Conservation (phyloP, 1,140 invertebrate genomes). For the Dufourea novaeangliae region DNA sequence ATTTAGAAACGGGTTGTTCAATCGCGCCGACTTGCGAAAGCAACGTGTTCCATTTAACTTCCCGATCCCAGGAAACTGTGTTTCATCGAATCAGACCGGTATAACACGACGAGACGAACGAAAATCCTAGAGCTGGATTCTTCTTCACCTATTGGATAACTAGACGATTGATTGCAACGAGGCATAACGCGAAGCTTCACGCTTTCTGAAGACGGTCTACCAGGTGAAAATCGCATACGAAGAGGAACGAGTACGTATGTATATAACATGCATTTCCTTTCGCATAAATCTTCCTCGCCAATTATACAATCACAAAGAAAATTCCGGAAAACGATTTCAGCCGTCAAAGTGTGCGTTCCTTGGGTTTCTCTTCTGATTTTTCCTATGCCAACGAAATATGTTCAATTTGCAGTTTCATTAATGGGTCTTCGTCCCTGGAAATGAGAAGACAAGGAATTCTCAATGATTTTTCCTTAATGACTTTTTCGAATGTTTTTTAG, state of each 20-base stretch:
- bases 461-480: no score
- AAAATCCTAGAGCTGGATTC: conserved; percentile 14
- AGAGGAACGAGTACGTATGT: conserved; percentile 53
- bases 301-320: neutral
- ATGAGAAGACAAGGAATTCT: no score
- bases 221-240: conserved; percentile 57
- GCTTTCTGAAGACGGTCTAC: conserved; percentile 64
- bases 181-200: conserved; percentile 55
- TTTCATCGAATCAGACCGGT: no score
- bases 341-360: no score
- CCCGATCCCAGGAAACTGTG: no score
- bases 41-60: no score
- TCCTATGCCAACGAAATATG: no score
- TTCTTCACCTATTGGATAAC: conserved; percentile 58
- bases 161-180: conserved; percentile 61
- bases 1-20: conserved; percentile 13
- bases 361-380: no score
- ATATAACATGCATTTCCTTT: conserved; percentile 47
- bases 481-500: no score
- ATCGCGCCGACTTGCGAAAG: neutral
- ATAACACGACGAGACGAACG: neutral
- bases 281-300: no score
- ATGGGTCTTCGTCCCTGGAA: no score
- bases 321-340: neutral
- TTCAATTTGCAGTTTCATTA: no score